These are phyloP conservation scores for Apodemus speciosus DNA, from an alignment of 2,113 vertebrate species.

Conservation along the genomic window DNA sequence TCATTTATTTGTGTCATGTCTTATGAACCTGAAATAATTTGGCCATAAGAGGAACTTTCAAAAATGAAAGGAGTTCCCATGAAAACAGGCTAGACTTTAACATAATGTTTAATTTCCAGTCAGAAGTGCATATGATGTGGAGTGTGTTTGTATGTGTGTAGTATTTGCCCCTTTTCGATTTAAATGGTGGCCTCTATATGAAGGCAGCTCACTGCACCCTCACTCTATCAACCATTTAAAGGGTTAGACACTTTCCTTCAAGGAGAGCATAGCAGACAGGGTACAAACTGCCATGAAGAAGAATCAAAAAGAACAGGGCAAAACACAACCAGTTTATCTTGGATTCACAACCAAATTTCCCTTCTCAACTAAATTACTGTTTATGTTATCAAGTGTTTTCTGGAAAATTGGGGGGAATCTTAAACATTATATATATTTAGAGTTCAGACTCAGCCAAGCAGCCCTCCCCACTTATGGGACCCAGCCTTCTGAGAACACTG, in stretches of 20 bases:
- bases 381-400: not conserved
- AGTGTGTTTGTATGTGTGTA: too few relatives aligned
- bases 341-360: constrained; percentile 25
- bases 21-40: constrained; percentile 54
- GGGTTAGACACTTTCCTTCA: constrained; percentile 30
- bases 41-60: constrained; percentile 10
- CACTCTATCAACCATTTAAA: not conserved
- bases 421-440: not conserved
- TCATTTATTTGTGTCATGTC: not conserved
- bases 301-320: constrained; percentile 22
- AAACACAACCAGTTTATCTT: constrained; percentile 29
- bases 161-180: constrained; percentile 20
- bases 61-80: not conserved
- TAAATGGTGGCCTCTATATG: constrained; percentile 35
- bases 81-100: constrained; percentile 27
- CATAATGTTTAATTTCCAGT: constrained; percentile 50
- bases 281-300: constrained; percentile 17
- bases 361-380: constrained; percentile 6
- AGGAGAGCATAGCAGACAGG: not conserved
- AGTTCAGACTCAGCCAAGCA: not conserved
- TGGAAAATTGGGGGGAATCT: not conserved
- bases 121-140: not conserved
- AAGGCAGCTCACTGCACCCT: not conserved
- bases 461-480: not conserved
- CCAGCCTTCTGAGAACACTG: not conserved